Percentiles rank a stretch among this genome's conserved stretches.
These are phyloP conservation scores for Heliconius hortense DNA, from an alignment of 2,888 invertebrate species.

Conservation along the genomic window DNA sequence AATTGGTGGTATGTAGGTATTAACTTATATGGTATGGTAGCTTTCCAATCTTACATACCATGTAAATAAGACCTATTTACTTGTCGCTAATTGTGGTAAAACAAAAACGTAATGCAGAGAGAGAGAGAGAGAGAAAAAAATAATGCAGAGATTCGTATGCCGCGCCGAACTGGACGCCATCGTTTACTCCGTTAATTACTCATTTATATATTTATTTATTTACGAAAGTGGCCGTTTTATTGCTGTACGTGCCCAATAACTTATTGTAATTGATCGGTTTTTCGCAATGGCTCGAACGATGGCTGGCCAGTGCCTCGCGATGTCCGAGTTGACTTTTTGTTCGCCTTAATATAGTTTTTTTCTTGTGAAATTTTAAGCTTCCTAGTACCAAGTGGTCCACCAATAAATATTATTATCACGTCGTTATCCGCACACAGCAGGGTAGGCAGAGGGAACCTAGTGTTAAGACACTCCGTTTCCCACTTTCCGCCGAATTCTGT, in stretches of 20 bases:
- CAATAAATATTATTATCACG: neutral
- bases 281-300: conserved; percentile 54
- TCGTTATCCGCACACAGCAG: too few species aligned
- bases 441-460: too few species aligned
- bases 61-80: conserved; percentile 27
- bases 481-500: too few species aligned
- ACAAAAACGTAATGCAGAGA: conserved; percentile 45
- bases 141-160: conserved; percentile 78
- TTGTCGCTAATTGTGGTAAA: conserved; percentile 60
- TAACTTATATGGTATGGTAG: conserved; percentile 29
- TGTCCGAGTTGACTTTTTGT: conserved; percentile 29
- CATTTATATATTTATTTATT: conserved; percentile 66
- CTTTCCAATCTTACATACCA: conserved; percentile 41
- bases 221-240: conserved; percentile 73
- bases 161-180: conserved; percentile 52
- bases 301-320: conserved; percentile 28
- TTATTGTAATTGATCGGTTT: conserved; percentile 76
- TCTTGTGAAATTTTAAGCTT: conserved; percentile 9
- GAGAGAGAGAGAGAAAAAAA: conserved; percentile 43
- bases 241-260: conserved; percentile 62
- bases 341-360: conserved; percentile 2
- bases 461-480: too few species aligned
- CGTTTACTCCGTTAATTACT: conserved; percentile 67
- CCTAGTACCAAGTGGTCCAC: conserved; percentile 2
- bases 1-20: conserved; percentile 33